Evolutionary conservation across 2,888 invertebrate species (phyloP).

Genomic region (Aphodius sticticus): DNA sequence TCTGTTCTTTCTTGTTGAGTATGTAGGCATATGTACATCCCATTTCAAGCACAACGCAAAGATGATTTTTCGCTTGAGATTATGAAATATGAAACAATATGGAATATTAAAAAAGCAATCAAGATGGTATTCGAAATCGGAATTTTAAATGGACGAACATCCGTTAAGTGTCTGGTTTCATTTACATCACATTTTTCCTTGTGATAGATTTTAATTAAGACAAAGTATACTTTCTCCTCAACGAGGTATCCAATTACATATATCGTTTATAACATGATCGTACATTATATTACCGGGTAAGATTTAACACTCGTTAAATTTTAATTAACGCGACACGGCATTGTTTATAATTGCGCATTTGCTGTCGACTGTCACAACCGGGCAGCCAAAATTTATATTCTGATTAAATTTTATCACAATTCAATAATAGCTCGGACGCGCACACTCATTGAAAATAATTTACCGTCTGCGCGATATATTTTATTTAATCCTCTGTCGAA

Average conservation of each 20-base stretch:
- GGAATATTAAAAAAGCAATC: not conserved
- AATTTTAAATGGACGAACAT: constrained; percentile 4
- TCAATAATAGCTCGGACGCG: not conserved
- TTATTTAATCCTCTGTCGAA: not conserved
- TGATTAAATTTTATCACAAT: constrained; percentile 20
- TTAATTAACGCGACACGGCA: constrained; percentile 18
- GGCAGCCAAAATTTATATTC: not conserved
- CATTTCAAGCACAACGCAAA: no score
- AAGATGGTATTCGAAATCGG: constrained; percentile 4
- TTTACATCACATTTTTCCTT: not conserved
- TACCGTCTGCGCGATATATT: constrained; percentile 4
- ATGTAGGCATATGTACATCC: no score
- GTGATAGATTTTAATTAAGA: constrained; percentile 27
- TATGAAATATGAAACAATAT: not conserved
- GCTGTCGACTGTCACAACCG: not conserved
- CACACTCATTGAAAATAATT: constrained; percentile 5
- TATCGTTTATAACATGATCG: constrained; percentile 13
- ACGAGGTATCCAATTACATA: constrained; percentile 26
- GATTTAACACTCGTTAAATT: constrained; percentile 24
- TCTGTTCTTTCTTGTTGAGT: no score
- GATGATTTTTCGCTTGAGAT: not conserved
- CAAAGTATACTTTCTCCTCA: constrained; percentile 24
- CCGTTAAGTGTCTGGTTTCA: constrained; percentile 10
- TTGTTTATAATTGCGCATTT: constrained; percentile 24
- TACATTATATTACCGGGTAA: constrained; percentile 8